Conservation (phyloP, 2,797 vertebrate species). For the Gephyroberyx darwinii region DNA sequence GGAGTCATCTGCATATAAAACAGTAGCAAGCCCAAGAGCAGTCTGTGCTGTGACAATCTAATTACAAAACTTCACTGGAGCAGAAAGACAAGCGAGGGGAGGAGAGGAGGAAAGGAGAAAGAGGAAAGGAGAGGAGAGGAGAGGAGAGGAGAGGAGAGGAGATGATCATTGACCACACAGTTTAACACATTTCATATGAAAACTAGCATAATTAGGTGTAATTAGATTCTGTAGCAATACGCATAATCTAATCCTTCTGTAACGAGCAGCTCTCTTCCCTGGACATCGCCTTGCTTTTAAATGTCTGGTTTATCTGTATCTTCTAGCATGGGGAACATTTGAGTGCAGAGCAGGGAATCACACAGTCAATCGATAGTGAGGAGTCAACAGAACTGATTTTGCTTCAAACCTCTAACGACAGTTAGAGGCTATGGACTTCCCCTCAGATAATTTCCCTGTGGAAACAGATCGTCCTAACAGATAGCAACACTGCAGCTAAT, state of each 20-base stretch:
- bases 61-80: slow-evolving; percentile 75
- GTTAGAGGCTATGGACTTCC: slow-evolving; percentile 49
- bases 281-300: slow-evolving; percentile 57
- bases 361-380: slow-evolving; percentile 60
- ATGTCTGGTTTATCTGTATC: slow-evolving; percentile 61
- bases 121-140: slow-evolving; percentile 1
- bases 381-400: slow-evolving; percentile 62
- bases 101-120: slow-evolving; percentile 1
- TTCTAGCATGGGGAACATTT: slow-evolving; percentile 60
- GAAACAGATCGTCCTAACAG: slow-evolving; percentile 42
- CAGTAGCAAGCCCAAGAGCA: slow-evolving; percentile 65
- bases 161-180: slow-evolving; percentile 4
- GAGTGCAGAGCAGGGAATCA: slow-evolving; percentile 62
- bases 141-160: slow-evolving; percentile 10
- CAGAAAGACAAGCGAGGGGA: slow-evolving; percentile 45
- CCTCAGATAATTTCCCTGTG: slow-evolving; percentile 43
- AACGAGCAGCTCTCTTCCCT: slow-evolving; percentile 26
- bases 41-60: slow-evolving; percentile 71
- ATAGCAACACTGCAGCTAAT: slow-evolving; percentile 34
- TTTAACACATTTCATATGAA: slow-evolving; percentile 13
- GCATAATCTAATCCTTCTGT: not conserved
- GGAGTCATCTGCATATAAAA: slow-evolving; percentile 74
- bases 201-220: slow-evolving; percentile 2
- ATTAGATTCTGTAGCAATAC: slow-evolving; percentile 20
- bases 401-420: slow-evolving; percentile 61